Evolutionary conservation across 2,888 invertebrate genomes (phyloP).

Genomic region (Aquatica leii): DNA sequence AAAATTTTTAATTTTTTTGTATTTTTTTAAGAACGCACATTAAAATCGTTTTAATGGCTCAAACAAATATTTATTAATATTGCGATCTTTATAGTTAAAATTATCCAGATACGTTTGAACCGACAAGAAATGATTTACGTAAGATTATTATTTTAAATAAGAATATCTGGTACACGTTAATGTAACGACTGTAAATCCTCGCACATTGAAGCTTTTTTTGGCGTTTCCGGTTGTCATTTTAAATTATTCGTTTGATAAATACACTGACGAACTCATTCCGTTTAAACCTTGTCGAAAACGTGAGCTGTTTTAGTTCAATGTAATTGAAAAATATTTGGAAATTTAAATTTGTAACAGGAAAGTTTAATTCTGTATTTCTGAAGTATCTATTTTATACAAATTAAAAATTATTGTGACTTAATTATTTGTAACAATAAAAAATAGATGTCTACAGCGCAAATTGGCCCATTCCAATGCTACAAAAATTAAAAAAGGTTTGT

Average conservation of each 20-base stretch:
- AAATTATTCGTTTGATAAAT: conserved; percentile 51
- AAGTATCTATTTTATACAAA: too few species aligned
- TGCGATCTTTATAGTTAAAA: conserved; percentile 28
- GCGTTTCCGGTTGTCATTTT: conserved; percentile 51
- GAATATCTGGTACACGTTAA: conserved; percentile 29
- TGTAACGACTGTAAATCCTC: conserved; percentile 19
- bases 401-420: too few species aligned
- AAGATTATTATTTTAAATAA: conserved; percentile 36
- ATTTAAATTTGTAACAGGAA: too few species aligned
- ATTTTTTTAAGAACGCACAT: background rate
- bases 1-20: conserved; percentile 23
- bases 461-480: too few species aligned
- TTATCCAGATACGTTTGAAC: conserved; percentile 27
- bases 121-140: conserved; percentile 12
- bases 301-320: too few species aligned
- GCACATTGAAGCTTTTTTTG: conserved; percentile 32
- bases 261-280: conserved; percentile 40
- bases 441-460: too few species aligned
- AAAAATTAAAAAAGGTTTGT: too few species aligned
- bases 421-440: too few species aligned
- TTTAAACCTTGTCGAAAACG: conserved; percentile 53
- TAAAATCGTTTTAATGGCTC: background rate
- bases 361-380: too few species aligned
- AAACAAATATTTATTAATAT: conserved; percentile 25
- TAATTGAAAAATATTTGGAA: too few species aligned